Conservation (phyloP, 2,888 invertebrate genomes). For the Cecidostiba fungosa region DNA sequence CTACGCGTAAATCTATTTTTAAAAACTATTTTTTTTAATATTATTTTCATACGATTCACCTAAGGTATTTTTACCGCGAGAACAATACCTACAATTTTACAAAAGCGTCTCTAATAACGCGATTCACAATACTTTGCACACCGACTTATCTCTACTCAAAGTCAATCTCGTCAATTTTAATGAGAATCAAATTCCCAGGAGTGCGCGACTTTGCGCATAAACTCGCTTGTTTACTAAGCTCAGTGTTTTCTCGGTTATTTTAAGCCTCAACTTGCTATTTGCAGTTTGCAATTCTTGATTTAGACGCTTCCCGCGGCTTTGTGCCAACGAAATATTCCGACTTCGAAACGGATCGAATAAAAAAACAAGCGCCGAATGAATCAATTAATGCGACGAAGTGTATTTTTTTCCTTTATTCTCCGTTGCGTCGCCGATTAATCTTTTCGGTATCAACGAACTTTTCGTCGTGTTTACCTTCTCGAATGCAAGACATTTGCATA, state of each 20-base stretch:
- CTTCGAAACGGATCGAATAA: not conserved
- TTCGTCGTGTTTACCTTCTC: not conserved
- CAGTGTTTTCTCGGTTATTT: constrained; percentile 56
- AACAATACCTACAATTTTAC: not conserved
- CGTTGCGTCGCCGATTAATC: not conserved
- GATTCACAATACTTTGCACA: not conserved
- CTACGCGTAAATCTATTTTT: not conserved
- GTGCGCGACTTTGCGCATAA: constrained; percentile 5
- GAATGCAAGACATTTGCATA: not conserved
- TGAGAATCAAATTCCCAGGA: not conserved
- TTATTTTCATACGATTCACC: not conserved
- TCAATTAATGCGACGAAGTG: not conserved
- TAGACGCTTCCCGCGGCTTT: constrained; percentile 58
- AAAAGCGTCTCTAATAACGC: not conserved
- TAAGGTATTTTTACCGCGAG: not conserved
- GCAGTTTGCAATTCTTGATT: constrained; percentile 66
- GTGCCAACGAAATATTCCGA: constrained; percentile 50
- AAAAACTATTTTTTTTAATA: not conserved
- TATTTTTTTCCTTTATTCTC: not conserved
- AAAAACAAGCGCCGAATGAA: constrained; percentile 12
- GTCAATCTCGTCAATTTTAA: constrained; percentile 9
- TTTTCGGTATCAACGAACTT: not conserved
- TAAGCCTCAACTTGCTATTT: constrained; percentile 68
- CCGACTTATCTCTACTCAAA: not conserved
- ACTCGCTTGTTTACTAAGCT: constrained; percentile 59